These are phyloP conservation scores for Conopomorpha cramerella DNA, from an alignment of 1,140 invertebrate species.

Conservation along the genomic window DNA sequence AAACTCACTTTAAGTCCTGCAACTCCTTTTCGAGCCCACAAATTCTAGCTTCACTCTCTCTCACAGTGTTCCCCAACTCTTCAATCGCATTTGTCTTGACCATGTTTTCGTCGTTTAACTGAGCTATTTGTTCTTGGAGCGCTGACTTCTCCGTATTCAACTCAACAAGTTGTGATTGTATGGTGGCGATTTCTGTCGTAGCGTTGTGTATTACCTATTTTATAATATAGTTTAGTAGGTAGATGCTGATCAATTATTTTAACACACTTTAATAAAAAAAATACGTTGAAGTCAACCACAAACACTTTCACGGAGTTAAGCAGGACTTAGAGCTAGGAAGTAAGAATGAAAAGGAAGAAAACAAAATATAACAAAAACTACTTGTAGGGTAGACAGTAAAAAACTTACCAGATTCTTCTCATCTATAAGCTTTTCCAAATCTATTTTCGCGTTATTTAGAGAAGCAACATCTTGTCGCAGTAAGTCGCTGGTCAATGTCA, in stretches of 20 bases:
- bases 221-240: background rate
- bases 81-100: conserved; percentile 4
- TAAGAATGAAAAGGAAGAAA: background rate
- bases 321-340: too few relatives aligned
- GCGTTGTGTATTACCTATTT: background rate
- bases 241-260: background rate
- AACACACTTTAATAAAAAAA: background rate
- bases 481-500: background rate
- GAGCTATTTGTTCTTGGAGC: conserved; percentile 3
- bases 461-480: background rate
- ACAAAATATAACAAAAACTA: background rate
- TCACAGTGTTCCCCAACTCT: conserved; percentile 5
- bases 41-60: conserved; percentile 7
- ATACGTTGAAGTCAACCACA: too few relatives aligned
- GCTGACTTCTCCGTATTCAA: background rate
- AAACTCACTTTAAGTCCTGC: conserved; percentile 10
- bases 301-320: too few relatives aligned
- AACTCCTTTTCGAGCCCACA: conserved; percentile 9
- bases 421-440: background rate
- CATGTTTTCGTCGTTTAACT: conserved; percentile 5
- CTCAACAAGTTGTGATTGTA: background rate
- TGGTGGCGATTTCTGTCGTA: background rate
- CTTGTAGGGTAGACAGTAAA: too few relatives aligned
- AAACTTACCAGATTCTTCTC: background rate
- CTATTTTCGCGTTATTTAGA: background rate